Evolutionary conservation across 30 jellyfish, hydroid and myxozoan species (phyloP).

Genomic region (Hydractinia echinata): DNA sequence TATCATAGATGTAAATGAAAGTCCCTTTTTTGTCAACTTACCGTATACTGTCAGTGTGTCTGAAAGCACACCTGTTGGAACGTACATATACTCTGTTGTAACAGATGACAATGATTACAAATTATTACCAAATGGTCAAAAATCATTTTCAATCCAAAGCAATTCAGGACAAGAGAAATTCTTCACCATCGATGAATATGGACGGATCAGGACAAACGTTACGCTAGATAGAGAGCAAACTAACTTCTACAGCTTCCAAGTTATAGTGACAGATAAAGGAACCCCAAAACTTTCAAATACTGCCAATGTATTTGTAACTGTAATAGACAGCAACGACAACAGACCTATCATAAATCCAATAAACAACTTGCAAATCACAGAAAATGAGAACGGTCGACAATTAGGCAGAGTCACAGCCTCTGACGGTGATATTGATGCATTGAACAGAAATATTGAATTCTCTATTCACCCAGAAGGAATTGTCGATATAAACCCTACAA

Average conservation of each 20-base stretch:
- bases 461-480: conserved; percentile 65
- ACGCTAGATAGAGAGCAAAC: conserved; percentile 23
- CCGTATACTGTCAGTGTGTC: conserved; percentile 47
- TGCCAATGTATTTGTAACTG: conserved; percentile 35
- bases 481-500: conserved; percentile 38
- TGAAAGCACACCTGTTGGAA: conserved; percentile 62
- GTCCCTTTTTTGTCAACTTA: conserved; percentile 53
- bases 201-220: conserved; percentile 6
- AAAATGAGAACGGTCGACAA: conserved; percentile 57
- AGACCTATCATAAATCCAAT: conserved; percentile 63
- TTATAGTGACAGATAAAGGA: conserved; percentile 56
- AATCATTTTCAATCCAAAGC: conserved; percentile 42
- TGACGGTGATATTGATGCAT: conserved; percentile 52
- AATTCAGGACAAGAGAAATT: conserved; percentile 39
- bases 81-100: conserved; percentile 40
- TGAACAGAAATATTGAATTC: conserved; percentile 46
- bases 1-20: conserved; percentile 71
- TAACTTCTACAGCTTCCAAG: neutral
- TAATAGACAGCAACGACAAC: conserved; percentile 73
- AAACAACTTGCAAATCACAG: conserved; percentile 40
- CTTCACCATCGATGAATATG: conserved; percentile 21
- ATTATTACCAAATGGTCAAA: conserved; percentile 49
- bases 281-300: conserved; percentile 38
- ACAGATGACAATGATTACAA: conserved; percentile 62
- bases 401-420: conserved; percentile 54